Conservation (phyloP, 2,113 vertebrate genomes). For the Eretmodus cyanostictus region DNA sequence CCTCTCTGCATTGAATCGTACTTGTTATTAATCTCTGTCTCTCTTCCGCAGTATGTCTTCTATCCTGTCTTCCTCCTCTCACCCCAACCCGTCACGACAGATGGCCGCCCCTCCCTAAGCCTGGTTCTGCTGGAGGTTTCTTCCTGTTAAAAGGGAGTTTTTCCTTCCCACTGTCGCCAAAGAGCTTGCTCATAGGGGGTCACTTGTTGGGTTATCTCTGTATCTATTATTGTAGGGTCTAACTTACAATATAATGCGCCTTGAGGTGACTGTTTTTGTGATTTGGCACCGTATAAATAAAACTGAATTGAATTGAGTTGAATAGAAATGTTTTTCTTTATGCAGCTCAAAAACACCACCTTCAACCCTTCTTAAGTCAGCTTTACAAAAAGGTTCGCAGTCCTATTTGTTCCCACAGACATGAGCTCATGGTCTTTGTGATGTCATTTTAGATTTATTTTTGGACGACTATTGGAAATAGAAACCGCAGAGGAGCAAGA, state of each 20-base stretch:
- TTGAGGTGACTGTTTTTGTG: not conserved
- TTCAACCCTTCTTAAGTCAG: not conserved
- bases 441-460: not conserved
- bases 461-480: no score
- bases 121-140: not conserved
- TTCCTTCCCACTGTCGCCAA: not conserved
- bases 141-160: not conserved
- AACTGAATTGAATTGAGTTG: not conserved
- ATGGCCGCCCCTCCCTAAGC: no score
- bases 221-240: not conserved
- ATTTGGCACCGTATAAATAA: not conserved
- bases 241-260: not conserved
- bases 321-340: not conserved
- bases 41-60: no score
- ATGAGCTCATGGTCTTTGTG: not conserved
- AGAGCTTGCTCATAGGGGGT: not conserved
- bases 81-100: no score
- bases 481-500: no score
- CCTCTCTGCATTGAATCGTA: no score
- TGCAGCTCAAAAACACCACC: not conserved
- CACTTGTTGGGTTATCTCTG: not conserved
- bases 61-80: no score
- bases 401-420: not conserved
- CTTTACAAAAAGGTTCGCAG: not conserved
- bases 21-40: no score